Evolutionary conservation across 1,140 invertebrate species (phyloP), one percentile per base, ranked within the genome.

Genomic region (Pseudomyrmex dendroicus): DNA sequence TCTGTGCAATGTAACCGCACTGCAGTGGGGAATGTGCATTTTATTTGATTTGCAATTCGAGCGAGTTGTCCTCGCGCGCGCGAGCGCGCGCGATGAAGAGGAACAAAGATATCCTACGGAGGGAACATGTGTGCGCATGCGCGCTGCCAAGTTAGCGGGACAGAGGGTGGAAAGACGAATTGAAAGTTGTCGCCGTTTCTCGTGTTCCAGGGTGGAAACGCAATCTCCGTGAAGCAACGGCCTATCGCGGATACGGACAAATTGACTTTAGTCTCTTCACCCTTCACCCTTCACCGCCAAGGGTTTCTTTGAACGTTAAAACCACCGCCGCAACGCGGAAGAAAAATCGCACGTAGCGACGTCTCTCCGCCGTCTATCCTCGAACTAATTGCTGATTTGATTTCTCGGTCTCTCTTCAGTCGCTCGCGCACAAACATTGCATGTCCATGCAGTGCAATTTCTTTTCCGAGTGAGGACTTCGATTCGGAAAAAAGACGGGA

Each of bases 31-130:
- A 59, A 62, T 52, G 57, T 22, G 72, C 73, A 56, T 88, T 83
- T 74, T 76, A 88, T 89, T 88, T 77, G 87, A 89, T 89, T 89
- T 89, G 87, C 87, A 89, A 89, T 89, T 89, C 87, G 86, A 89
- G 87, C 86, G 80, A 48, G 59, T 83, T 59, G 73, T 80, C 61
- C 86, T 85, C 76, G 61, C 73, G 73, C 62, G 20, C 20, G 20
- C 73, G 73, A 57, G 20, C 20, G 20, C 20, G 20, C 20, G 63
- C 54, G 52, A 66, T 7, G 63, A 57, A 57, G 61, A 35, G 17
- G 35, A 77, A 73, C 57, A 77, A 56, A 66, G 64, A 83, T 35
- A 35, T 57, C 61, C 48, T 44, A 76, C 76, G 66, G 52, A 73
- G 61, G 25, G 62, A 78, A 59, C 44, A 50, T 62, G 59, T 52